Conservation (phyloP, 2,113 vertebrate species). For the Pycnonotus jocosus region DNA sequence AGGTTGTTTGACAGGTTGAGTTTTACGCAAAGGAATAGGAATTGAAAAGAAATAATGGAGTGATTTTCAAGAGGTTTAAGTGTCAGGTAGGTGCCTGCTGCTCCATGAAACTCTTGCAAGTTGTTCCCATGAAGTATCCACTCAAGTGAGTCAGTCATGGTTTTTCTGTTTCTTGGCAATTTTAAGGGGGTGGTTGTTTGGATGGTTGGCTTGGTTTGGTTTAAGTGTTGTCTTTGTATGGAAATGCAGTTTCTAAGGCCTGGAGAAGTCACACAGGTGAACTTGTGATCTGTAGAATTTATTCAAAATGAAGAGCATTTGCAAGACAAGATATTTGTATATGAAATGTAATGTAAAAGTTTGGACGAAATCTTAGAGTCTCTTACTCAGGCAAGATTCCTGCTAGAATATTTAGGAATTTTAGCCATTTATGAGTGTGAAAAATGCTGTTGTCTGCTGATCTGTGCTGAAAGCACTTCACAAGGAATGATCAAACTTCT, state of each 20-base stretch:
- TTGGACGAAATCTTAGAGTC: not conserved
- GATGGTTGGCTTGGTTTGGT: not conserved
- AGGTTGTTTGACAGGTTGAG: not conserved
- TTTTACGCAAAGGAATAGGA: not conserved
- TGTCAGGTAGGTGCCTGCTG: not conserved
- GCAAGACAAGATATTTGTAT: not conserved
- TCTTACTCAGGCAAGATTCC: not conserved
- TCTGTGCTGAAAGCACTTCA: not conserved
- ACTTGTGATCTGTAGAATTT: not conserved
- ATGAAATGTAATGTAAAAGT: not conserved
- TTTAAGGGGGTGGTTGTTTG: not conserved
- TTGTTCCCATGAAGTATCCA: not conserved
- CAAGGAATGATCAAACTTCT: not conserved
- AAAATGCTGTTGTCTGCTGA: not conserved
- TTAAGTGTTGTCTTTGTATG: not conserved
- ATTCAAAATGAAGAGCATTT: not conserved
- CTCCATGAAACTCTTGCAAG: not conserved
- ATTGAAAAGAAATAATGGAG: not conserved
- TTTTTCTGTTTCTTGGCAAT: not conserved
- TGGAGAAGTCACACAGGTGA: not conserved
- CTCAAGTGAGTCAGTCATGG: not conserved
- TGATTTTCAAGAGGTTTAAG: not conserved
- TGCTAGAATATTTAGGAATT: not conserved
- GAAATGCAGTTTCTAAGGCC: not conserved
- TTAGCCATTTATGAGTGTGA: not conserved